These are phyloP conservation scores for Pristionchus pacificus DNA, from an alignment of 1,140 invertebrate species.

Conservation along the genomic window DNA sequence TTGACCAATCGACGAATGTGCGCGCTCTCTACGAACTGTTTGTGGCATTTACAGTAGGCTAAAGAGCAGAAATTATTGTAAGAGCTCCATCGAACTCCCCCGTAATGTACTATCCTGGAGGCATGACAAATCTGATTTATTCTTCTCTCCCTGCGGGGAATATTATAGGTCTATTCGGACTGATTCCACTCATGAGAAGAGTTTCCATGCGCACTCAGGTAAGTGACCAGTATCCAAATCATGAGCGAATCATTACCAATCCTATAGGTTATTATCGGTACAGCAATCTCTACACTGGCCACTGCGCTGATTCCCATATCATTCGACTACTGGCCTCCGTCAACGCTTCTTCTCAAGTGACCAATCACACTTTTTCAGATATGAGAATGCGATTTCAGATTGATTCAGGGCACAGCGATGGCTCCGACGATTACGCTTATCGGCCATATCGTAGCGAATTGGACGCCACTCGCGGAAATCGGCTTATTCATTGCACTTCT, in stretches of 20 bases:
- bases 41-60: too few species aligned
- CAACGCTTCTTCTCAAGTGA: constrained; percentile 5
- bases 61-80: too few species aligned
- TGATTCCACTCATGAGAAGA: neutral
- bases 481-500: constrained; percentile 12
- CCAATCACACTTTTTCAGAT: too few species aligned
- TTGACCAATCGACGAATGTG: neutral
- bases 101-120: neutral
- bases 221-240: too few species aligned
- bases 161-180: neutral
- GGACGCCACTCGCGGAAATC: constrained; percentile 10
- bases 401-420: constrained; percentile 5
- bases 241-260: too few species aligned
- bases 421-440: constrained; percentile 10
- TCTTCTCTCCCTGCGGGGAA: constrained; percentile 6
- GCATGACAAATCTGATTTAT: constrained; percentile 9
- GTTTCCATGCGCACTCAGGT: neutral
- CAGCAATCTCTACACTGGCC: neutral
- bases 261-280: neutral
- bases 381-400: too few species aligned
- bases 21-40: neutral
- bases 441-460: constrained; percentile 3
- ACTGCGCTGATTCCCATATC: constrained; percentile 6
- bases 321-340: neutral
- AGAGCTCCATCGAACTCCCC: constrained; percentile 4